Evolutionary conservation across 2,797 vertebrate species (phyloP), one percentile per base, ranked within the genome.

Genomic region (Galaxias olidus): DNA sequence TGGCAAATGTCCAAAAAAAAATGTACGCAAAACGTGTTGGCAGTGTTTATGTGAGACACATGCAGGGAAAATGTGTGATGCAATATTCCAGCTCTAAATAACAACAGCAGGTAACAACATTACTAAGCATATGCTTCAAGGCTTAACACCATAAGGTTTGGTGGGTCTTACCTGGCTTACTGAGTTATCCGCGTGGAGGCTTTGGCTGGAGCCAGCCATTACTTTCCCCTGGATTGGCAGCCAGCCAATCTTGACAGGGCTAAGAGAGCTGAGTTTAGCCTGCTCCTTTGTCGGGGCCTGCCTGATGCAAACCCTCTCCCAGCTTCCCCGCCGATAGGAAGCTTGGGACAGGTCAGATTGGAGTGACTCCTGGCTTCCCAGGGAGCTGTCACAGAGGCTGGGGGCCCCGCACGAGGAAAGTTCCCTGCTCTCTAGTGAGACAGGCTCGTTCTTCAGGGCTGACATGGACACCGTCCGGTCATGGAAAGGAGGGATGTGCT

Each of bases 171-270:
- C 91, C 80, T 88, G 88, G 47, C 70, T 20, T 40, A 68, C 10
- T 62, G 75, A 66, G 4, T 70, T 75, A 9, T 89, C 73, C 44
- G 17, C 63, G 40, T 19, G 6, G 44, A 71, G 64, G n/a, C 59
- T 79, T 59, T 69, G 73, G 18, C 72, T 60, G 30, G 66, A 75
- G 30, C 72, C 59, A 20, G 66, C 51, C 66, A 73, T 79, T 52
- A 89, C 83, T 59, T 70, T 85, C 74, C 86, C 87, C 69, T 87
- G 84, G 61, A 89, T 65, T 8, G 92, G 92, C 64, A 94, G 84
- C 92, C 92, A 93, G 46, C 90, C 88, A 42, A 78, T 83, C 76
- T 73, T 90, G 50, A 94, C 89, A 0, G 88, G 75, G 56, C 84
- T 41, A 0, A 93, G 71, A 47, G 42, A 65, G 56, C 88, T 88